Conservation (phyloP, 2,888 invertebrate genomes). For the Cheilosia vernalis region DNA sequence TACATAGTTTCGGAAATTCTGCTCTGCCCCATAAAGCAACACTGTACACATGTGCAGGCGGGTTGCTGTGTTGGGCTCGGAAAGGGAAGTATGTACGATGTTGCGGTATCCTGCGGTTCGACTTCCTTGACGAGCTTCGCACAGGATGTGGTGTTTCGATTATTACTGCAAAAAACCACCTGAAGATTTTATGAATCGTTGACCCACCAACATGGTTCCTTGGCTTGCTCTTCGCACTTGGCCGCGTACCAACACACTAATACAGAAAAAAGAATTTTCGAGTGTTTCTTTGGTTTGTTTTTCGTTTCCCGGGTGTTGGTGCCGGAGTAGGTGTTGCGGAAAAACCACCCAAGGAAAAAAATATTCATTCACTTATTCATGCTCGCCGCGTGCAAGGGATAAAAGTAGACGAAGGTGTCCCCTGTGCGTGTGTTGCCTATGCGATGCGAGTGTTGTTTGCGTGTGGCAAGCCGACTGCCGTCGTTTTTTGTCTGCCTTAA, state of each 20-base stretch:
- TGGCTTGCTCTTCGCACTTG: slow-evolving; percentile 45
- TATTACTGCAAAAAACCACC: slow-evolving; percentile 67
- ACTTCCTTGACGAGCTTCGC: slow-evolving; percentile 10
- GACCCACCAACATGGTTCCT: slow-evolving; percentile 73
- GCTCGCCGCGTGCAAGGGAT: slow-evolving; percentile 57
- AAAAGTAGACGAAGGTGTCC: slow-evolving; percentile 41
- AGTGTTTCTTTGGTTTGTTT: not conserved
- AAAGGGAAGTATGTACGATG: too few relatives aligned
- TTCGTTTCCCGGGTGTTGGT: not conserved
- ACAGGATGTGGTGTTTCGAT: slow-evolving; percentile 6
- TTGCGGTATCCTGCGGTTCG: not conserved
- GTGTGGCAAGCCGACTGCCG: slow-evolving; percentile 34
- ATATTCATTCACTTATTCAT: slow-evolving; percentile 72
- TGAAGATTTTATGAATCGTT: slow-evolving; percentile 76
- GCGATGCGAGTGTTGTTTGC: slow-evolving; percentile 21
- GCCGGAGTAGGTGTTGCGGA: not conserved
- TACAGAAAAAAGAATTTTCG: slow-evolving; percentile 26
- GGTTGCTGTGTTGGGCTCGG: too few relatives aligned
- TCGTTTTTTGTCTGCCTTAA: slow-evolving; percentile 25
- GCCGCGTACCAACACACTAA: slow-evolving; percentile 35
- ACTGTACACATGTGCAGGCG: not conserved
- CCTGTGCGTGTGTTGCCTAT: slow-evolving; percentile 44
- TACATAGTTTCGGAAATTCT: slow-evolving; percentile 17
- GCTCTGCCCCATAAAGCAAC: slow-evolving; percentile 27
- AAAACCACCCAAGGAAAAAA: slow-evolving; percentile 21